Conservation (phyloP, 2,113 vertebrate species). For the Pteronura brasiliensis region DNA sequence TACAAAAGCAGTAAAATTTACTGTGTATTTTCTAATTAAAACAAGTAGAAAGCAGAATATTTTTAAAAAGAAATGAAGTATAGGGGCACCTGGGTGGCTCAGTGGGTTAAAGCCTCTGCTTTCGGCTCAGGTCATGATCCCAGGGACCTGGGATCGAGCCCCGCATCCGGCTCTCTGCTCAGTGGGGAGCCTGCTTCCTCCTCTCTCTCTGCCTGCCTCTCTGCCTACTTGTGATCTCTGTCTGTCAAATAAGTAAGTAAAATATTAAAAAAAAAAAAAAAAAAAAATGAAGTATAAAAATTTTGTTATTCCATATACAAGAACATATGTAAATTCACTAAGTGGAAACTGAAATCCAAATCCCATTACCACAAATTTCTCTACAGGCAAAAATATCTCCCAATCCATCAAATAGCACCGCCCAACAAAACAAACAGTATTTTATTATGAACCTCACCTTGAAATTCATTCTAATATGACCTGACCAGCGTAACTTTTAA, state of each 20-base stretch:
- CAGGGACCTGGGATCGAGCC: too few relatives aligned
- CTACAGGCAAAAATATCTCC: neutral
- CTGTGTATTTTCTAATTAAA: slow-evolving; percentile 27
- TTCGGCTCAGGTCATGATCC: too few relatives aligned
- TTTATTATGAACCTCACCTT: slow-evolving; percentile 12
- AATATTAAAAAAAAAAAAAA: neutral
- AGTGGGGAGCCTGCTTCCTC: too few relatives aligned
- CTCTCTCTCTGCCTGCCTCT: too few relatives aligned
- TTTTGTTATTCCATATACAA: neutral
- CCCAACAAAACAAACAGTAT: slow-evolving; percentile 26
- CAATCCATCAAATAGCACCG: neutral
- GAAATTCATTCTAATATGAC: slow-evolving; percentile 5
- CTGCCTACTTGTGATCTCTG: too few relatives aligned
- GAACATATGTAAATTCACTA: slow-evolving; percentile 17
- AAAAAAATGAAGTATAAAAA: neutral
- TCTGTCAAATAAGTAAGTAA: too few relatives aligned
- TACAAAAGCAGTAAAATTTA: slow-evolving; percentile 36
- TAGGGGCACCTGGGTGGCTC: too few relatives aligned
- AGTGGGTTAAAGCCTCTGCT: too few relatives aligned
- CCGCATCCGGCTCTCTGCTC: too few relatives aligned
- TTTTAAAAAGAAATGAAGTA: neutral
- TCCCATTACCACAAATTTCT: neutral
- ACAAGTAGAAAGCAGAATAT: neutral
- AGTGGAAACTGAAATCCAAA: slow-evolving; percentile 29
- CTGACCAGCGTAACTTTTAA: neutral